A percentile compares a stretch with the other conserved stretches of the same genome.
These are phyloP conservation scores for Alsophila aescularia DNA, from an alignment of 2,888 invertebrate species.

Conservation along the genomic window DNA sequence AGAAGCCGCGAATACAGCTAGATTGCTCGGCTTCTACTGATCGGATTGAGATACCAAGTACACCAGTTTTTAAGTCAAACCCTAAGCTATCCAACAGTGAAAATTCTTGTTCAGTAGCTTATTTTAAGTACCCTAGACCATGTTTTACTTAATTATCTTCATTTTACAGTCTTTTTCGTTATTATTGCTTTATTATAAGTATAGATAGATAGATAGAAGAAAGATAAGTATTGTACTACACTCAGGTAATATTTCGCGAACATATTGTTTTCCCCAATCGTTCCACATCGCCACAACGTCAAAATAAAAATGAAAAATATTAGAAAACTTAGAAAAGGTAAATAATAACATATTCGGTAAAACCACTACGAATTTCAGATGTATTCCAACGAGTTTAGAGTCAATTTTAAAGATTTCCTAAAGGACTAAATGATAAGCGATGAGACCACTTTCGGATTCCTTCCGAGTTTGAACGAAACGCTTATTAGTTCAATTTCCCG, in stretches of 20 bases:
- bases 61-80: too few species aligned
- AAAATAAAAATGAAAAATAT: slow-evolving; percentile 56
- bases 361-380: slow-evolving; percentile 1
- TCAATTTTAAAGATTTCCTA: not conserved
- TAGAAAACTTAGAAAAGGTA: slow-evolving; percentile 34
- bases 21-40: too few species aligned
- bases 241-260: slow-evolving; percentile 14
- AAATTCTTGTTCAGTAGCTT: too few species aligned
- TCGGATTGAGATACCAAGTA: too few species aligned
- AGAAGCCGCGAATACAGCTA: too few species aligned
- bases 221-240: too few species aligned
- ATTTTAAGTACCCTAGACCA: too few species aligned
- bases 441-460: slow-evolving; percentile 33
- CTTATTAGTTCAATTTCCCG: slow-evolving; percentile 40
- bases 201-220: too few species aligned
- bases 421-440: slow-evolving; percentile 49
- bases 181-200: too few species aligned
- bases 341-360: slow-evolving; percentile 41
- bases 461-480: slow-evolving; percentile 21
- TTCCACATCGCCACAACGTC: slow-evolving; percentile 33
- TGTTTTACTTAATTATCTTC: too few species aligned
- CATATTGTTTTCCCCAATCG: slow-evolving; percentile 33
- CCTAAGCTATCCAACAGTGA: too few species aligned
- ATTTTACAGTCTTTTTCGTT: too few species aligned
- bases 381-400: not conserved